These are phyloP conservation scores for Heterotis niloticus DNA, from an alignment of 2,113 vertebrate species.

Conservation along the genomic window DNA sequence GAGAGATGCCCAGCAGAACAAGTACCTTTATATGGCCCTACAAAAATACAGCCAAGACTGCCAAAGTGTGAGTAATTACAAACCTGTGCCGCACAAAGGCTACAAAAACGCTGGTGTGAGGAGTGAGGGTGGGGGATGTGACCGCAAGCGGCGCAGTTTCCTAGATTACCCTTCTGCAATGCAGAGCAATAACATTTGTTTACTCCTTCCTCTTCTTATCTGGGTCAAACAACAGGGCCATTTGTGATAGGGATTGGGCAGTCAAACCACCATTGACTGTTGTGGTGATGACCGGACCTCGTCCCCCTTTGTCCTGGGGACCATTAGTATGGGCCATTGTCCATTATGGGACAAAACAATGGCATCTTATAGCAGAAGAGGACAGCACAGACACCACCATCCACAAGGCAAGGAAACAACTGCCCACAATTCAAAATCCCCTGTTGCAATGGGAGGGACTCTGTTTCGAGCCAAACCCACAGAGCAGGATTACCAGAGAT, in stretches of 20 bases:
- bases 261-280: conserved; percentile 34
- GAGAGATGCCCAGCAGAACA: background rate
- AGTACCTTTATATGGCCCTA: no score
- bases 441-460: conserved; percentile 9
- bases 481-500: background rate
- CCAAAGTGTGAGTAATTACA: no score
- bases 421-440: conserved; percentile 12
- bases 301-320: conserved; percentile 21
- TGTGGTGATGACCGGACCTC: conserved; percentile 18
- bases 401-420: conserved; percentile 19
- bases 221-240: conserved; percentile 13
- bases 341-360: conserved; percentile 38
- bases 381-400: background rate
- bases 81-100: no score
- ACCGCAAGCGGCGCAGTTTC: background rate
- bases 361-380: conserved; percentile 2
- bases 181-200: conserved; percentile 26
- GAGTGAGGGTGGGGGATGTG: no score
- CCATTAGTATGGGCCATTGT: conserved; percentile 37
- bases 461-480: background rate
- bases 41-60: no score
- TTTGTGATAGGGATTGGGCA: conserved; percentile 32
- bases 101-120: background rate
- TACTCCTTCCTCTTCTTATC: conserved; percentile 23
- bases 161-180: background rate